These are phyloP conservation scores for Oryzias javanicus DNA, from an alignment of 2,113 vertebrate genomes.

Conservation along the genomic window DNA sequence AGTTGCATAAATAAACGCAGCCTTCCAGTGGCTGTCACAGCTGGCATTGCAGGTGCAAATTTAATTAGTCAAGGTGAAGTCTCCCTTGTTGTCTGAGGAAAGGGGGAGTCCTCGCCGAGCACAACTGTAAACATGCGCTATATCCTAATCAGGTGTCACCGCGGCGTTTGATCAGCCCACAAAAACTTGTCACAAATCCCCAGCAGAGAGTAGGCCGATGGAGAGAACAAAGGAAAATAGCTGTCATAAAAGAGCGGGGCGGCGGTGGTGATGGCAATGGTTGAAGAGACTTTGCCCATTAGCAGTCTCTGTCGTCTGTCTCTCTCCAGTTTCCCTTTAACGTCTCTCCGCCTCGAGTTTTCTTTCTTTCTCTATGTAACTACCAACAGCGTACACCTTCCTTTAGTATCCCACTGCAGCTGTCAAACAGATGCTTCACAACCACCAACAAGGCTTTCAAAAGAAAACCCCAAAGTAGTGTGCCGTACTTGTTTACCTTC, in stretches of 20 bases:
- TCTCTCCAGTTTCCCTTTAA: slow-evolving; percentile 41
- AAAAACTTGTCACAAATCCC: slow-evolving; percentile 93
- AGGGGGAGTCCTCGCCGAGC: slow-evolving; percentile 79
- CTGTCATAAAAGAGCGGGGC: slow-evolving; percentile 84
- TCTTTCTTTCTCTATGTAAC: slow-evolving; percentile 45
- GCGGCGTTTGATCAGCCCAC: slow-evolving; percentile 89
- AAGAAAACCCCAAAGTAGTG: slow-evolving; percentile 36
- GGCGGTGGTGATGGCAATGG: slow-evolving; percentile 75
- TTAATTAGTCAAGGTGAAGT: slow-evolving; percentile 92
- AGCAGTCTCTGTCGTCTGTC: slow-evolving; percentile 74
- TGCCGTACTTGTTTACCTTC: slow-evolving; percentile 43
- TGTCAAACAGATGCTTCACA: slow-evolving; percentile 36
- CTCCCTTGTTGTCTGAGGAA: slow-evolving; percentile 82
- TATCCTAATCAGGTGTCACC: slow-evolving; percentile 92
- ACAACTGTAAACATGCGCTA: slow-evolving; percentile 91
- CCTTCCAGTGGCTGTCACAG: slow-evolving; percentile 83
- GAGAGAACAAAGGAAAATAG: slow-evolving; percentile 87
- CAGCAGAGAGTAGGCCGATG: slow-evolving; percentile 85
- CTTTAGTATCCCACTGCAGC: slow-evolving; percentile 68
- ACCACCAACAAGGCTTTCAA: slow-evolving; percentile 40
- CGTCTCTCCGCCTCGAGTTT: slow-evolving; percentile 63
- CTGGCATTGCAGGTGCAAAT: slow-evolving; percentile 89
- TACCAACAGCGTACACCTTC: slow-evolving; percentile 74
- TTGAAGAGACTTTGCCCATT: slow-evolving; percentile 87
- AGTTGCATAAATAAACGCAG: slow-evolving; percentile 77